Evolutionary conservation across 2,888 invertebrate species (phyloP).

Genomic region (Hofmannophila pseudospretella): DNA sequence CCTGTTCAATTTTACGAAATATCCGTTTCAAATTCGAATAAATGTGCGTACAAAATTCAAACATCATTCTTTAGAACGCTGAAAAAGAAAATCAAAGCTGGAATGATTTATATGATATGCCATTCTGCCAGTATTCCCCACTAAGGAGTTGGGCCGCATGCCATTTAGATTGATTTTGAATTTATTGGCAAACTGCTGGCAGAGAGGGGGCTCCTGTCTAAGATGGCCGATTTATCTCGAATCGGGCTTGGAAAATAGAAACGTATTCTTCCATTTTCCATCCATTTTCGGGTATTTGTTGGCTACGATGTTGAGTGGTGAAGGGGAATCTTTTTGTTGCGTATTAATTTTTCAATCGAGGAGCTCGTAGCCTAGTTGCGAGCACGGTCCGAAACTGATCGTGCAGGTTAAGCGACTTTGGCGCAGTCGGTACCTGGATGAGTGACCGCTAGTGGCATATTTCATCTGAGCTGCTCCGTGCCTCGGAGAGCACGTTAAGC

Average conservation of each 20-base stretch:
- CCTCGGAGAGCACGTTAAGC: no score
- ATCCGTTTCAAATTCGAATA: no score
- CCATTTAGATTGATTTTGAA: constrained; percentile 60
- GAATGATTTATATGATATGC: constrained; percentile 5
- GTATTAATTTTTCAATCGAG: no score
- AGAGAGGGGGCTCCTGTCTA: constrained; percentile 45
- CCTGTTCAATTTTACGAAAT: no score
- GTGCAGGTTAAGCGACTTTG: no score
- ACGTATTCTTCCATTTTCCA: constrained; percentile 20
- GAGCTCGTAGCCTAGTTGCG: no score
- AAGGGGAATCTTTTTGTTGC: constrained; percentile 12
- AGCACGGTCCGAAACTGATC: no score
- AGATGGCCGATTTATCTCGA: constrained; percentile 58
- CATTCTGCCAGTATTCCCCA: constrained; percentile 1
- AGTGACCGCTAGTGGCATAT: no score
- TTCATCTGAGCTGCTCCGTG: no score
- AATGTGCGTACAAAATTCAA: no score
- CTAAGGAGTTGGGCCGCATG: constrained; percentile 11
- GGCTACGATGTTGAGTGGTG: not conserved
- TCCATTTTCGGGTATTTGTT: constrained; percentile 4
- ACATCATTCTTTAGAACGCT: not conserved
- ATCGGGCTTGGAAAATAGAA: constrained; percentile 22
- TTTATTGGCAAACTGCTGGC: constrained; percentile 61
- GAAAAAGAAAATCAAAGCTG: not conserved
- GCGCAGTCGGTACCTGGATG: no score